A percentile compares a stretch with the other conserved stretches of the same genome.
These are phyloP conservation scores for Nebria salina DNA, from an alignment of 2,888 invertebrate species.

Conservation along the genomic window DNA sequence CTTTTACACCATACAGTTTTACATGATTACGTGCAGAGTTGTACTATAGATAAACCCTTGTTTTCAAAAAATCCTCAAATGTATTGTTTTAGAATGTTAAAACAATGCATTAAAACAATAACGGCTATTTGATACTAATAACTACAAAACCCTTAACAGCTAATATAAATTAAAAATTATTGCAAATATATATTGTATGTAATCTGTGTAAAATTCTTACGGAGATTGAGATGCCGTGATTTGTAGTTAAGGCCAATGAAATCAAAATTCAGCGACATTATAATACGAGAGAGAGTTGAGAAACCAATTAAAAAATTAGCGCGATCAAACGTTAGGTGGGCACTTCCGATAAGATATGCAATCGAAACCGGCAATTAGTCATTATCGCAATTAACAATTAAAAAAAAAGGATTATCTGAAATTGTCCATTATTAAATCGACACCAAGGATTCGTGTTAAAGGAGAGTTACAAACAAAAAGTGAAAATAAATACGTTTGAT, in stretches of 20 bases:
- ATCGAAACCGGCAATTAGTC: not conserved
- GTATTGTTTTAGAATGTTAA: not conserved
- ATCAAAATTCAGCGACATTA: not conserved
- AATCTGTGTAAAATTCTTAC: too few species aligned
- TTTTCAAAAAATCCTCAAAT: not conserved
- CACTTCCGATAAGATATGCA: not conserved
- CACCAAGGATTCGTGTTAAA: not conserved
- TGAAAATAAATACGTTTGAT: not conserved
- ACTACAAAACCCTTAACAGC: too few species aligned
- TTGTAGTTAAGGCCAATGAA: not conserved
- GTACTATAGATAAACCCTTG: not conserved
- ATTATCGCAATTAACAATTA: not conserved
- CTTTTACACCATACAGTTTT: slow-evolving; percentile 1
- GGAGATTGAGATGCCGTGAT: not conserved
- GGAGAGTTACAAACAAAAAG: not conserved
- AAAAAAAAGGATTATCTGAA: not conserved
- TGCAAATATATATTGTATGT: too few species aligned
- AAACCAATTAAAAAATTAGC: not conserved
- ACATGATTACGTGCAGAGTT: not conserved
- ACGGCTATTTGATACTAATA: too few species aligned
- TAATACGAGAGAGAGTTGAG: not conserved
- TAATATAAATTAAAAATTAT: too few species aligned
- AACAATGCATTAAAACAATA: not conserved
- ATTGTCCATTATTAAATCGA: not conserved
- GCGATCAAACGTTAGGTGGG: not conserved